Percentiles rank a stretch among this genome's conserved stretches.
These are phyloP conservation scores for Cyrtodaria siliqua DNA, from an alignment of 2,888 invertebrate species.

Conservation along the genomic window DNA sequence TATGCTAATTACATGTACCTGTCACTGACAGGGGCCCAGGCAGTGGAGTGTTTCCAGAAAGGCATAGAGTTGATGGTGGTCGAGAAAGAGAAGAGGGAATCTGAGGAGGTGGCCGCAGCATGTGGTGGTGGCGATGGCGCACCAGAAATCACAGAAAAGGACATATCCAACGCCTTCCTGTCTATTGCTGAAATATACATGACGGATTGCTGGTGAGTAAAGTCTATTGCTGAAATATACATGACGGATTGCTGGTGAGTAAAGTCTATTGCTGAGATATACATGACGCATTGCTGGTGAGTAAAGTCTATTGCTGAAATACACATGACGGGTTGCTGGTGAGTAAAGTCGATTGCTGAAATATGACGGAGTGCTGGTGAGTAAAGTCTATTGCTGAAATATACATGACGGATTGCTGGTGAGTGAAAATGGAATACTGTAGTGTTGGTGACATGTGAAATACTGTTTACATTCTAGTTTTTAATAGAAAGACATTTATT, in stretches of 20 bases:
- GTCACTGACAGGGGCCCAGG: slow-evolving; percentile 78
- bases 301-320: slow-evolving; percentile 84
- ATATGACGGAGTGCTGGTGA: no score
- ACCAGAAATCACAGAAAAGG: slow-evolving; percentile 48
- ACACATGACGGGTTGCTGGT: slow-evolving; percentile 87
- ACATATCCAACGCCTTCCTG: slow-evolving; percentile 86
- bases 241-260: slow-evolving; percentile 86
- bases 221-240: slow-evolving; percentile 85
- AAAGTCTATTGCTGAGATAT: slow-evolving; percentile 84
- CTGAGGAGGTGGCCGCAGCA: slow-evolving; percentile 77
- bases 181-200: slow-evolving; percentile 86
- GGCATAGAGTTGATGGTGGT: slow-evolving; percentile 85
- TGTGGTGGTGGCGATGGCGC: slow-evolving; percentile 65
- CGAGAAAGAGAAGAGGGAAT: slow-evolving; percentile 72
- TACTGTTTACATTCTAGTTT: no score
- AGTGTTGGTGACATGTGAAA: no score
- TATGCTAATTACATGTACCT: no score
- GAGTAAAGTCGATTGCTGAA: slow-evolving; percentile 45
- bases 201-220: slow-evolving; percentile 86
- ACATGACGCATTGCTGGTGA: slow-evolving; percentile 86
- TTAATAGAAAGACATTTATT: no score
- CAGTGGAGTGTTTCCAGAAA: slow-evolving; percentile 85
- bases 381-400: no score
- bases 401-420: no score
- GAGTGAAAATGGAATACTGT: no score